Percentiles rank a stretch among this genome's conserved stretches.
Conservation (phyloP, 2,888 invertebrate genomes). For the Cecidostiba fungosa region DNA sequence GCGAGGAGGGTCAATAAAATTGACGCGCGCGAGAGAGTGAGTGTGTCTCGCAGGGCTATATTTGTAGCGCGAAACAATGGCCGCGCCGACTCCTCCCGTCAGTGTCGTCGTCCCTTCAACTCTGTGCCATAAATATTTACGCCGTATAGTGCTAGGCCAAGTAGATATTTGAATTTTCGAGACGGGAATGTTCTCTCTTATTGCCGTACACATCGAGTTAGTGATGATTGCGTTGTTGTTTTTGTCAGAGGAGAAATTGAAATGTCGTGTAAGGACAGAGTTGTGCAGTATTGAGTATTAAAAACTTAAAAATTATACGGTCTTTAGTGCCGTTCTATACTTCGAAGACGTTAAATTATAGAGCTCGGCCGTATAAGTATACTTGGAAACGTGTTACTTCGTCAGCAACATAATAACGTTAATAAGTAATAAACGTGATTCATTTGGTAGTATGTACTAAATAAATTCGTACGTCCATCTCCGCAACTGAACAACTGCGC, state of each 20-base stretch:
- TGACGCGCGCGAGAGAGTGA: not conserved
- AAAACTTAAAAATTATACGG: not conserved
- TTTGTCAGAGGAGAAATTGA: not conserved
- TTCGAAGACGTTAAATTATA: no score
- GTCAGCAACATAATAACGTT: no score
- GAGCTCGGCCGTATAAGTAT: no score
- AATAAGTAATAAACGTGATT: no score
- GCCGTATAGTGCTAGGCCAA: not conserved
- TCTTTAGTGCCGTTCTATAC: not conserved
- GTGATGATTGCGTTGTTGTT: no score
- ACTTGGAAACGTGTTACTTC: no score
- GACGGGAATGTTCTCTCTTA: not conserved
- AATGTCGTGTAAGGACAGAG: not conserved
- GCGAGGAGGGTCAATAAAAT: not conserved
- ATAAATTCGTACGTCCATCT: not conserved
- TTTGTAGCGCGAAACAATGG: not conserved
- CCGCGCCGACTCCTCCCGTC: not conserved
- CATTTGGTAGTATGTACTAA: no score
- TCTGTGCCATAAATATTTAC: not conserved
- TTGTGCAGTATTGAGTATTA: not conserved
- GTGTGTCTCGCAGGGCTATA: not conserved
- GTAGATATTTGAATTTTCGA: not conserved
- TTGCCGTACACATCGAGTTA: not conserved
- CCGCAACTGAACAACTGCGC: not conserved
- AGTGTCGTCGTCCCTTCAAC: not conserved